These are phyloP conservation scores for Corella eumyota DNA, from an alignment of 23 tunicate genomes.

Conservation along the genomic window DNA sequence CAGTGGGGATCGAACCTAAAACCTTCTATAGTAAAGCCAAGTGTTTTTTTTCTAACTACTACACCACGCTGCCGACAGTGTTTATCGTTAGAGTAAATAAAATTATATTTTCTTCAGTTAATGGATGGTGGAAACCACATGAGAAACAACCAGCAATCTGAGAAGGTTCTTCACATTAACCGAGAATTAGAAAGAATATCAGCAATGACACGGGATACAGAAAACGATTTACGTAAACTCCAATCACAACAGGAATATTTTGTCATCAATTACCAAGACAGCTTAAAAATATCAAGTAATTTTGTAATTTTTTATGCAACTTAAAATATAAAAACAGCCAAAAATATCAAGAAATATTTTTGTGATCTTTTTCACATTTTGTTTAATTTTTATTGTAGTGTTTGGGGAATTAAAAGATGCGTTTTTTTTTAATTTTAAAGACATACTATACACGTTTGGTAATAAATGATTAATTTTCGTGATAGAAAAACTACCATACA, in stretches of 20 bases:
- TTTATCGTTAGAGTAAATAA: too few relatives aligned
- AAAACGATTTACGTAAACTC: slow-evolving; percentile 73
- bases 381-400: too few relatives aligned
- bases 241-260: slow-evolving; percentile 95
- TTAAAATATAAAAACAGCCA: background rate
- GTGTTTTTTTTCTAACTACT: too few relatives aligned
- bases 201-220: slow-evolving; percentile 61
- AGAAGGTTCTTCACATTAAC: slow-evolving; percentile 59
- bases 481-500: too few relatives aligned
- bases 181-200: slow-evolving; percentile 66
- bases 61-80: too few relatives aligned
- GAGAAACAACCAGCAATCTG: slow-evolving; percentile 59
- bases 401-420: too few relatives aligned
- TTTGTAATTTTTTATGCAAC: background rate
- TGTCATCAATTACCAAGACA: slow-evolving; percentile 90
- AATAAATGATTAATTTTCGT: too few relatives aligned
- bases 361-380: background rate
- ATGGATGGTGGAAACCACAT: slow-evolving; percentile 65
- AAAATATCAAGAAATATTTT: background rate
- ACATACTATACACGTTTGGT: too few relatives aligned
- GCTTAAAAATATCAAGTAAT: slow-evolving; percentile 55
- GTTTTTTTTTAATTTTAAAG: too few relatives aligned
- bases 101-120: slow-evolving; percentile 21
- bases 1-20: too few relatives aligned
- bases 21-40: too few relatives aligned